A percentile compares a stretch with the other conserved stretches of the same genome.
phyloP scores from a whole-genome alignment of 2,888 invertebrate species.

The Suillia variegata region DNA sequence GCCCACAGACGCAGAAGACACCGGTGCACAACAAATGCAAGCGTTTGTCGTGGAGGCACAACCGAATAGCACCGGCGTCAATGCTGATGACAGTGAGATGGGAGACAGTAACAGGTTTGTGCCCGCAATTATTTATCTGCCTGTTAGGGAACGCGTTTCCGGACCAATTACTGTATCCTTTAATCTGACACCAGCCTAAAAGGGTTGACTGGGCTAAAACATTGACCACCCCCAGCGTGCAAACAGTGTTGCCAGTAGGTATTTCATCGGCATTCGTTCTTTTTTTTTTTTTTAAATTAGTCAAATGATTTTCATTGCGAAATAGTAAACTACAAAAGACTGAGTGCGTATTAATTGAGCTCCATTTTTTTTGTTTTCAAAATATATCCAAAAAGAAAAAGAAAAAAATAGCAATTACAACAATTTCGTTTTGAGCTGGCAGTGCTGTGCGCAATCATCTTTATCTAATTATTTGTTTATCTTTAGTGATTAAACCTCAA shows the following conservation, averaged over 20 bases:
- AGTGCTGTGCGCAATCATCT: background rate
- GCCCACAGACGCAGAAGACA: constrained; percentile 57
- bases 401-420: constrained; percentile 8
- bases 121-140: constrained; percentile 92
- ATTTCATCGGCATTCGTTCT: background rate
- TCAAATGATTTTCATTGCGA: constrained; percentile 32
- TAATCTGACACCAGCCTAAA: constrained; percentile 89
- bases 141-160: constrained; percentile 85
- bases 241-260: background rate
- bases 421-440: background rate
- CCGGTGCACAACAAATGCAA: constrained; percentile 75
- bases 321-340: constrained; percentile 56
- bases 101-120: constrained; percentile 68
- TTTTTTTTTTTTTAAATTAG: no score
- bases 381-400: constrained; percentile 35
- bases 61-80: constrained; percentile 14
- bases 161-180: constrained; percentile 89
- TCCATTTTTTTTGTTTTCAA: constrained; percentile 36
- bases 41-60: constrained; percentile 82
- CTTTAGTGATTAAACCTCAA: constrained; percentile 57
- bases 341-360: constrained; percentile 56
- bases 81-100: constrained; percentile 21
- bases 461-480: constrained; percentile 26
- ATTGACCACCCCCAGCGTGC: background rate
- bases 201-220: background rate